phyloP scores from a whole-genome alignment of 2,113 vertebrate genomes.

The Stigmatopora nigra region DNA sequence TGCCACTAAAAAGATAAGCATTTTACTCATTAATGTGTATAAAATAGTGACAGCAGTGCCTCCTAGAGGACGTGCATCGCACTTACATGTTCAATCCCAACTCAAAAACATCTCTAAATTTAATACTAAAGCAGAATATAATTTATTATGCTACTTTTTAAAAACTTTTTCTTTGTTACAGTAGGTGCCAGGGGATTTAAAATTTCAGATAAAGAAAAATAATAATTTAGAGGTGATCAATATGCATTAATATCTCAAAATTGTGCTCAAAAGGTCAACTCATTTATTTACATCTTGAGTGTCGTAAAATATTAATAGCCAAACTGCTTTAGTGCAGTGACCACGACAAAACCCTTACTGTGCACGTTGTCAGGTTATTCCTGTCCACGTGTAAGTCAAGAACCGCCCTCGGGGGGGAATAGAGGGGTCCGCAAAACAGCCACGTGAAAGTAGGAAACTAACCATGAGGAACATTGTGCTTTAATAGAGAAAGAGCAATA shows the following conservation, averaged over 20 bases:
- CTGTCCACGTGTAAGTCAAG: not conserved
- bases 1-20: too few relatives aligned
- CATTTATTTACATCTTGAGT: not conserved
- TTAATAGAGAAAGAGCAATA: slow-evolving; percentile 35
- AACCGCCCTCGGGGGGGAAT: not conserved
- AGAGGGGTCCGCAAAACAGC: not conserved
- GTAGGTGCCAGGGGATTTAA: too few relatives aligned
- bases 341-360: not conserved
- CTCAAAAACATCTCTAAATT: too few relatives aligned
- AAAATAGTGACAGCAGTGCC: too few relatives aligned
- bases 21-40: too few relatives aligned
- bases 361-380: not conserved
- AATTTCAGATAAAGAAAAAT: too few relatives aligned
- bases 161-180: too few relatives aligned
- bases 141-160: too few relatives aligned
- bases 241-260: not conserved
- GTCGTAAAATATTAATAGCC: slow-evolving; percentile 1
- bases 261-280: not conserved
- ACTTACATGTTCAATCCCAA: too few relatives aligned
- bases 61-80: too few relatives aligned
- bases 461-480: slow-evolving; percentile 24
- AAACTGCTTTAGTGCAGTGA: not conserved
- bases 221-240: too few relatives aligned
- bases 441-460: not conserved
- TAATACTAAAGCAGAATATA: too few relatives aligned